These are phyloP conservation scores for Phaethon lepturus DNA, from an alignment of 2,113 vertebrate species.

Conservation along the genomic window DNA sequence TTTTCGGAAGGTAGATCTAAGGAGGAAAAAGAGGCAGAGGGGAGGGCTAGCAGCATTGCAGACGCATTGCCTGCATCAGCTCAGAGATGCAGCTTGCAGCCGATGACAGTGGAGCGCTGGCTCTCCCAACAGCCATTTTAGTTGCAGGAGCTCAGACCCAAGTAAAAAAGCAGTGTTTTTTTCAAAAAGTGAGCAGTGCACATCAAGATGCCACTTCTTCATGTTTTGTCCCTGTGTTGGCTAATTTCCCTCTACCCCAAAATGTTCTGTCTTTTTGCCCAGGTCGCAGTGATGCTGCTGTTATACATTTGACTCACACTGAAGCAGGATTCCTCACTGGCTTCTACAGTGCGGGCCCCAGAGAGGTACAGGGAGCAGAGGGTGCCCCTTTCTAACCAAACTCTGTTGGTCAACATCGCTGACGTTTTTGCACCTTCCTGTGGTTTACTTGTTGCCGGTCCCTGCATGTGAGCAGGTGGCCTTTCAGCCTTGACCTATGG, in stretches of 20 bases:
- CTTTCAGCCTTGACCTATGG: background rate
- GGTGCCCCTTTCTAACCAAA: background rate
- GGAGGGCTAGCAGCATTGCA: background rate
- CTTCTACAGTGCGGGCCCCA: fast-evolving
- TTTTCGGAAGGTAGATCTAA: background rate
- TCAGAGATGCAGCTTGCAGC: background rate
- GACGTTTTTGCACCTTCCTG: background rate
- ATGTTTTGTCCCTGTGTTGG: background rate
- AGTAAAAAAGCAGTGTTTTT: background rate
- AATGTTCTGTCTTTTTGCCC: background rate
- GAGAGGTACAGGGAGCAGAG: fast-evolving
- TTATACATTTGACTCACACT: background rate
- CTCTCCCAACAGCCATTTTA: constrained; percentile 8
- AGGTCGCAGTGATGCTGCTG: background rate
- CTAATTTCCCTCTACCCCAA: background rate
- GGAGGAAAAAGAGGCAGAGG: background rate
- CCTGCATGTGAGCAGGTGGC: fast-evolving
- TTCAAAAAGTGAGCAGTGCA: background rate
- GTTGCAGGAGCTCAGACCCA: background rate
- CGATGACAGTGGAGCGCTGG: fast-evolving
- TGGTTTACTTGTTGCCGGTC: fast-evolving
- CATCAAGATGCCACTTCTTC: background rate
- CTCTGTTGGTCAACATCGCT: fast-evolving
- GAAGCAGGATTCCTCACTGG: background rate
- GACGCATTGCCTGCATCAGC: background rate